phyloP scores from a whole-genome alignment of 2,113 vertebrate species.

The Nibea albiflora region DNA sequence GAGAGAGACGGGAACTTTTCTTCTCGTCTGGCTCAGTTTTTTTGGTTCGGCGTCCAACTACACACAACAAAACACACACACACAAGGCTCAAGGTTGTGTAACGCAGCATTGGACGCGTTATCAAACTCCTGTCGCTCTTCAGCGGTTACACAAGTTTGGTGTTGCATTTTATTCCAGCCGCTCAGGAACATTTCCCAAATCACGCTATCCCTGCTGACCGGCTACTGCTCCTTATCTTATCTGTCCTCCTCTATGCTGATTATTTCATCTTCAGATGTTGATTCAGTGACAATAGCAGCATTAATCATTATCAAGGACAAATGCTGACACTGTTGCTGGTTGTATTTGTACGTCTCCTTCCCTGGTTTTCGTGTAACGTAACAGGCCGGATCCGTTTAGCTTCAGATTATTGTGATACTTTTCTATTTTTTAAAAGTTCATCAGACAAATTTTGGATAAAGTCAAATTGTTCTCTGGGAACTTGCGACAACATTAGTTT shows the following conservation, averaged over 20 bases:
- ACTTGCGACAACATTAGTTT: neutral
- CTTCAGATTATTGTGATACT: neutral
- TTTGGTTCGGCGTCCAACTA: constrained; percentile 47
- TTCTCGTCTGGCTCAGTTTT: constrained; percentile 53
- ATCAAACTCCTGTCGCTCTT: constrained; percentile 43
- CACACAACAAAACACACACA: neutral
- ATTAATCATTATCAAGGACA: neutral
- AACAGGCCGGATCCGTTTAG: neutral
- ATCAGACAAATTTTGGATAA: neutral
- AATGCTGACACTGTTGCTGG: neutral
- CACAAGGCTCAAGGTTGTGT: constrained; percentile 55
- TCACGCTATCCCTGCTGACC: neutral
- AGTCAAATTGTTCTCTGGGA: neutral
- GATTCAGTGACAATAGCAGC: neutral
- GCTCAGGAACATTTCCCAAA: constrained; percentile 5
- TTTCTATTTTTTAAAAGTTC: neutral
- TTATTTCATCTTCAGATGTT: neutral
- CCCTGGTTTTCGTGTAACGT: neutral
- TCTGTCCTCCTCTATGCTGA: neutral
- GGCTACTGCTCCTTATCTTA: neutral
- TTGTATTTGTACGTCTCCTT: neutral
- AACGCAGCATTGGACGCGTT: constrained; percentile 29
- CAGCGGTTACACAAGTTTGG: constrained; percentile 36
- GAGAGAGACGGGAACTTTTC: constrained; percentile 50
- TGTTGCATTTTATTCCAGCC: constrained; percentile 23